These are phyloP conservation scores for Eumaeus atala DNA, from an alignment of 1,140 invertebrate species.

Conservation along the genomic window DNA sequence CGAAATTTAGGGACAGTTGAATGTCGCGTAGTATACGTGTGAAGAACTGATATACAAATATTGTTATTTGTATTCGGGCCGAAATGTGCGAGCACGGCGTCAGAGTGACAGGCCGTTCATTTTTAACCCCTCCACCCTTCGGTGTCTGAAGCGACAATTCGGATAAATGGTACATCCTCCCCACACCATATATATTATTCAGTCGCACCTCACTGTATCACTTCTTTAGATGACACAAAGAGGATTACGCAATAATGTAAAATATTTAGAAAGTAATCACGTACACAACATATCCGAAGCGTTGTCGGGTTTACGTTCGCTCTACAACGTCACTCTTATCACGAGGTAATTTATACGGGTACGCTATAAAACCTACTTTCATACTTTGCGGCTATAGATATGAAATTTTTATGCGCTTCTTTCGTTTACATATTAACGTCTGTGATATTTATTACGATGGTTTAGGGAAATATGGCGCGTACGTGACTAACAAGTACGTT, in stretches of 20 bases:
- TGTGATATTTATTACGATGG: slow-evolving; percentile 1
- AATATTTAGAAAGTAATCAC: slow-evolving; percentile 65
- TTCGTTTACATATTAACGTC: slow-evolving; percentile 8
- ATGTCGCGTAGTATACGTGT: slow-evolving; percentile 3
- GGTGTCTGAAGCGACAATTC: slow-evolving; percentile 51
- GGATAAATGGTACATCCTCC: slow-evolving; percentile 60
- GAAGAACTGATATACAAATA: background rate
- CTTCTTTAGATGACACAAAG: slow-evolving; percentile 53
- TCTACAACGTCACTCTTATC: slow-evolving; percentile 42
- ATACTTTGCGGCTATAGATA: slow-evolving; percentile 15
- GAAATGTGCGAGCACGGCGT: slow-evolving; percentile 17
- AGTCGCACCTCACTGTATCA: slow-evolving; percentile 39
- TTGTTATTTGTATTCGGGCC: background rate
- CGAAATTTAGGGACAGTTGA: background rate
- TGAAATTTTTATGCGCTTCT: slow-evolving; percentile 16
- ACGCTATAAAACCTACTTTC: slow-evolving; percentile 4
- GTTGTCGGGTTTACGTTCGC: slow-evolving; percentile 25
- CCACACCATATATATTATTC: slow-evolving; percentile 59
- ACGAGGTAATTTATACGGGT: slow-evolving; percentile 16
- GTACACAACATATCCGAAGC: slow-evolving; percentile 44
- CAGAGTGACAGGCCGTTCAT: slow-evolving; percentile 50
- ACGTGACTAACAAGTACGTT: background rate
- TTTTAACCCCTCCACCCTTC: slow-evolving; percentile 47
- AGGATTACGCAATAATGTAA: slow-evolving; percentile 62
- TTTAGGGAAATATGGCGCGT: background rate